Evolutionary conservation across 2,888 invertebrate genomes (phyloP).

Genomic region (Pelosia muscerda): DNA sequence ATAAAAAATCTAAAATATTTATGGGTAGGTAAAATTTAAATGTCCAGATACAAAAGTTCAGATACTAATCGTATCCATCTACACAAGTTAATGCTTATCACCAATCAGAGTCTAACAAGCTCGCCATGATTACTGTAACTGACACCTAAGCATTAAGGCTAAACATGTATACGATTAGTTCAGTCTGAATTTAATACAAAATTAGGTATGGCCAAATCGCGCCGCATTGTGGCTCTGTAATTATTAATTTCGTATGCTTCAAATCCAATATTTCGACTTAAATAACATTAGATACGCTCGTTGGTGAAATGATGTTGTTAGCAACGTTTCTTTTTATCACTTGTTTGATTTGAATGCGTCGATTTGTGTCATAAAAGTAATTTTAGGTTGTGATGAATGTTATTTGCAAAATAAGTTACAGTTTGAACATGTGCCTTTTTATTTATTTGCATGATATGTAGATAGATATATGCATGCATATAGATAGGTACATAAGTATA

Average conservation of each 20-base stretch:
- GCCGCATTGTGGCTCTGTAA: slow-evolving; percentile 66
- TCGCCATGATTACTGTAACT: slow-evolving; percentile 27
- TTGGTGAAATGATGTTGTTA: slow-evolving; percentile 80
- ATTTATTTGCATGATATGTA: neutral
- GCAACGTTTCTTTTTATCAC: slow-evolving; percentile 67
- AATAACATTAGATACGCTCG: slow-evolving; percentile 78
- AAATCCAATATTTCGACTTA: slow-evolving; percentile 77
- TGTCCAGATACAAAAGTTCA: neutral
- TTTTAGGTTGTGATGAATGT: slow-evolving; percentile 59
- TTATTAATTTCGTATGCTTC: slow-evolving; percentile 83
- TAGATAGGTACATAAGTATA: neutral
- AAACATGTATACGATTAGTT: slow-evolving; percentile 40
- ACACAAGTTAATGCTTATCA: slow-evolving; percentile 9
- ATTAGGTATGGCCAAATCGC: slow-evolving; percentile 55
- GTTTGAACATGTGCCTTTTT: neutral
- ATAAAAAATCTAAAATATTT: neutral
- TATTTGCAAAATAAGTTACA: slow-evolving; percentile 31
- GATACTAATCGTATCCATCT: neutral
- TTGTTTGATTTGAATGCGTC: slow-evolving; percentile 72
- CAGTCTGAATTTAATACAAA: slow-evolving; percentile 42
- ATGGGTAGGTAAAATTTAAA: neutral
- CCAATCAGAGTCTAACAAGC: slow-evolving; percentile 27
- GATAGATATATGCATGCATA: neutral
- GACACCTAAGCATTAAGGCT: slow-evolving; percentile 42
- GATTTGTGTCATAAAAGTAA: slow-evolving; percentile 66